phyloP scores from a whole-genome alignment of 2,797 vertebrate genomes.

The Sus cebifrons region DNA sequence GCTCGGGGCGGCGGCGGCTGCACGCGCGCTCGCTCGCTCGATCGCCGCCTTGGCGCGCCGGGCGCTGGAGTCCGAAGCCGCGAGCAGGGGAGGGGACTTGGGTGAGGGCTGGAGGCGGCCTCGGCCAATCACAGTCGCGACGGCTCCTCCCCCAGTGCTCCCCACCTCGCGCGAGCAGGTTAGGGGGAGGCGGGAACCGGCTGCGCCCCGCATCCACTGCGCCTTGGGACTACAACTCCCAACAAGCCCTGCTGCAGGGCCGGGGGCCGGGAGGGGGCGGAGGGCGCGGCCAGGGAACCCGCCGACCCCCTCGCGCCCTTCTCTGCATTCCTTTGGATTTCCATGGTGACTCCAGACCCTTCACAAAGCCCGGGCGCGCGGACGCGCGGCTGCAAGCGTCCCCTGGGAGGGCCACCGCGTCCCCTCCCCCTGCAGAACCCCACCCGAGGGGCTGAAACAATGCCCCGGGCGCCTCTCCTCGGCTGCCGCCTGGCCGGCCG shows the following conservation, averaged over 20 bases:
- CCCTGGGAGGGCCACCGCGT: neutral
- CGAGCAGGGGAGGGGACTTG: conserved; percentile 72
- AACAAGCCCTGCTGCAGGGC: conserved; percentile 64
- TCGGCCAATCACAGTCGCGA: conserved; percentile 73
- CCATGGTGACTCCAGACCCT: conserved; percentile 75
- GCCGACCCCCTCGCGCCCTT: neutral
- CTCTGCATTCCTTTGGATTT: conserved; percentile 69
- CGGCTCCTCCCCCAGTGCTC: conserved; percentile 73
- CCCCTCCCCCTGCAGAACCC: conserved; percentile 70
- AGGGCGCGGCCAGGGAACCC: conserved; percentile 38
- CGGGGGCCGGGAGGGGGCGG: conserved; percentile 60
- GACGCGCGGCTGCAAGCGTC: neutral
- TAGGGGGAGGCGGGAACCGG: conserved; percentile 63
- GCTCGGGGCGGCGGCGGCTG: conserved; percentile 73
- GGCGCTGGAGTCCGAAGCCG: conserved; percentile 58
- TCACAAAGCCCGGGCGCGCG: conserved; percentile 75
- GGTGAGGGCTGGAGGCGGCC: conserved; percentile 64
- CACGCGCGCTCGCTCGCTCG: conserved; percentile 73
- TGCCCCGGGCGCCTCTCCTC: neutral
- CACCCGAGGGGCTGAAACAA: conserved; percentile 78
- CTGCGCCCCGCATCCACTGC: conserved; percentile 9
- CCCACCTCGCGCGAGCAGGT: conserved; percentile 78
- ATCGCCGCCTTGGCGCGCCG: conserved; percentile 68
- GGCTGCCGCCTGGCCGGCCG: neutral
- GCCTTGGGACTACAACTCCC: conserved; percentile 83